Evolutionary conservation across 2,797 vertebrate species (phyloP), one percentile per base, ranked within the genome.

Genomic region (Uromys caudimaculatus): DNA sequence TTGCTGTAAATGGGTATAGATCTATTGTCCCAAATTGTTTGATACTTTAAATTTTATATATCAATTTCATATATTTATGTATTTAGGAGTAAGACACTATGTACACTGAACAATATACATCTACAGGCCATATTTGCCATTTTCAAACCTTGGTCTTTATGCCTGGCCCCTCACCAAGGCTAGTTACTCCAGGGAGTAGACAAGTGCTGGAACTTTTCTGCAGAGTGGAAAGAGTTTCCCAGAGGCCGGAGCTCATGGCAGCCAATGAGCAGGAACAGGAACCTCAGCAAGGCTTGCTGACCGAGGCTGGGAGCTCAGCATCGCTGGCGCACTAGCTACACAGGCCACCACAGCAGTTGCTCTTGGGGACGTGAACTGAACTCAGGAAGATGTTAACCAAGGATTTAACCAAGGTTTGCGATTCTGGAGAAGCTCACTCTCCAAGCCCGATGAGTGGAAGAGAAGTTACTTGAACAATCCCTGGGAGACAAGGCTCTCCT

Each of bases 201-300:
- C 0, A 0, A 81, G 21, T 64, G 50, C 23, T 41, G 82, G 9
- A 32, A 67, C 77, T 96, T 92, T 83, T 77, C 84, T 93, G 38
- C 41, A 71, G 94, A 89, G n/a, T 56, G 75, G 64, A 79, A 73
- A 77, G n/a, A 38, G 78, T 78, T 83, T 88, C 64, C 93, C 75
- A 29, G 12, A 73, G 75, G 91, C 62, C 50, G 14, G 78, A 93
- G 50, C 35, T 92, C 78, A 50, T 10, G 19, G 62, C 35, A 87
- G 83, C 54, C 86, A 58, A 83, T 93, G 95, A 95, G 62, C 79
- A 62, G 92, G 85, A 93, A 52, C 56, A 54, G 69, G 75, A 89
- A 87, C 94, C 62, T 81, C 58, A 94, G 62, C 12, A 23, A 92
- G 75, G n/a, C 52, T 95, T n/a, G 60, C 79, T 92, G 93, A 95